A percentile compares a stretch with the other conserved stretches of the same genome.
Evolutionary conservation across 2,797 vertebrate species (phyloP).

Genomic region (Crax fasciolata): DNA sequence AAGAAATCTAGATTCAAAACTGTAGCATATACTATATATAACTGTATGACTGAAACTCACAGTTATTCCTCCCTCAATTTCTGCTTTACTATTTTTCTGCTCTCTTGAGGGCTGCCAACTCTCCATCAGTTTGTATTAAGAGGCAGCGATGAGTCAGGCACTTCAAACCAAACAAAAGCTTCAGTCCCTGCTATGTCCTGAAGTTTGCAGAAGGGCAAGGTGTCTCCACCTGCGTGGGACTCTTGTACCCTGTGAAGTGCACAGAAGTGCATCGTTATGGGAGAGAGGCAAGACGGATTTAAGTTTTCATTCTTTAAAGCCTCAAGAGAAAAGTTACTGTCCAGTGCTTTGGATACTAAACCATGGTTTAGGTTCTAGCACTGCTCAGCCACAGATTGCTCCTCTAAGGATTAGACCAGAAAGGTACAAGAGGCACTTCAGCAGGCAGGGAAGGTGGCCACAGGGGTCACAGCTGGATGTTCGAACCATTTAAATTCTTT

Average conservation of each 20-base stretch:
- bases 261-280: not conserved
- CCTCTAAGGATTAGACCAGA: not conserved
- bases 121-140: not conserved
- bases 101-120: not conserved
- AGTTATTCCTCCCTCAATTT: not conserved
- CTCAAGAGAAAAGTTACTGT: not conserved
- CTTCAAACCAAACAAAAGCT: not conserved
- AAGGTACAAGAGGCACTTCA: too few relatives aligned
- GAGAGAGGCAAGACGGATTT: not conserved
- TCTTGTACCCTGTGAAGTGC: not conserved
- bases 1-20: not conserved
- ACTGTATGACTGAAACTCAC: not conserved
- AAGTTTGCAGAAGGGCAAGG: not conserved
- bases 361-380: not conserved
- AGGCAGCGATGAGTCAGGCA: not conserved
- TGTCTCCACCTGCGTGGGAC: not conserved
- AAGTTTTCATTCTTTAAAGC: not conserved
- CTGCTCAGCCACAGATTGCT: not conserved
- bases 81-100: not conserved
- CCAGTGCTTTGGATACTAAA: not conserved
- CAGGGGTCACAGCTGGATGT: not conserved
- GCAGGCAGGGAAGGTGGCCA: not conserved
- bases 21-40: not conserved
- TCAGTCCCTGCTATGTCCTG: accelerated
- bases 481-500: not conserved